These are phyloP conservation scores for Cryptotermes secundus DNA, from an alignment of 1,140 invertebrate species.

Conservation along the genomic window DNA sequence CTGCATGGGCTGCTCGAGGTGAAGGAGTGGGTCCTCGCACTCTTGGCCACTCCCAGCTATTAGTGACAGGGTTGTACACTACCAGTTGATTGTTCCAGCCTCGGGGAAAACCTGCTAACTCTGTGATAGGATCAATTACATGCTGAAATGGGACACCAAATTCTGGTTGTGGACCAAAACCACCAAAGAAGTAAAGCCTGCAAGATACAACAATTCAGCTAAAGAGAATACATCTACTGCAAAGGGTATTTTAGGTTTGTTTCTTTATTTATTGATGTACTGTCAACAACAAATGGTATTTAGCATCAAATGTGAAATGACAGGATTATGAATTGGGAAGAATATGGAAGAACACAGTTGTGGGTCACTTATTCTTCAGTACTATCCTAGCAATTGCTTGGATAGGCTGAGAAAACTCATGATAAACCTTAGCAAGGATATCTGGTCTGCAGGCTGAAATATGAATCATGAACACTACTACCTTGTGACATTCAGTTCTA, in stretches of 20 bases:
- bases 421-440: too few species aligned
- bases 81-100: slow-evolving; percentile 53
- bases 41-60: slow-evolving; percentile 37
- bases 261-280: too few species aligned
- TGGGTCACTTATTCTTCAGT: too few species aligned
- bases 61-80: slow-evolving; percentile 42
- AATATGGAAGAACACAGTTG: too few species aligned
- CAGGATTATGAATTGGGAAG: too few species aligned
- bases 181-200: slow-evolving; percentile 52
- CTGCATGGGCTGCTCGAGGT: slow-evolving; percentile 52
- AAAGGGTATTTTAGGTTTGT: not conserved
- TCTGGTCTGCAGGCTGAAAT: too few species aligned
- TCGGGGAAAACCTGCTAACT: slow-evolving; percentile 30
- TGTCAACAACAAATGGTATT: too few species aligned
- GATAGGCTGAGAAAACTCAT: too few species aligned
- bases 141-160: slow-evolving; percentile 37
- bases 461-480: too few species aligned
- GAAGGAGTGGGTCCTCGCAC: slow-evolving; percentile 45
- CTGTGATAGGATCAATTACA: slow-evolving; percentile 41
- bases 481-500: too few species aligned
- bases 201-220: slow-evolving; percentile 30
- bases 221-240: not conserved
- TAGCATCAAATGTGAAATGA: too few species aligned
- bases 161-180: slow-evolving; percentile 45
- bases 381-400: too few species aligned